Conservation (phyloP, 1,140 invertebrate genomes). For the Drosophila nannoptera region DNA sequence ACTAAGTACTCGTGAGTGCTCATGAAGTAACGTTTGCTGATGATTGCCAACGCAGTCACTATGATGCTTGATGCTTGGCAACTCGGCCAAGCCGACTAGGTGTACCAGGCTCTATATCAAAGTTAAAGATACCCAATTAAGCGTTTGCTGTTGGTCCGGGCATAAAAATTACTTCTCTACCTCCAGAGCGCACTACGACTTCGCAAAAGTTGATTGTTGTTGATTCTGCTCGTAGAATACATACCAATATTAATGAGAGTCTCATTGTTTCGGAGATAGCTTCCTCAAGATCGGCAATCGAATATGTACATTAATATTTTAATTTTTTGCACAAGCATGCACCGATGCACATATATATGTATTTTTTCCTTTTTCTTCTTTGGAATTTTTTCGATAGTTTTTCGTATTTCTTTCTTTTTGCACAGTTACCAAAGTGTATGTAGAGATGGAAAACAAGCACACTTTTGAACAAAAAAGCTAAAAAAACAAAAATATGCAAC, state of each 20-base stretch:
- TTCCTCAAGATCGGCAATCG: constrained; percentile 18
- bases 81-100: no score
- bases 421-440: constrained; percentile 2
- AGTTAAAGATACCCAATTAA: no score
- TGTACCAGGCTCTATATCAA: no score
- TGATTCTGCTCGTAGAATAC: constrained; percentile 32
- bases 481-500: constrained; percentile 32
- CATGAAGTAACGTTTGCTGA: no score
- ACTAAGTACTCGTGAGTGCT: no score
- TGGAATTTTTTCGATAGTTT: constrained; percentile 18
- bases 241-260: constrained; percentile 67
- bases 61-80: no score
- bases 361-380: constrained; percentile 12
- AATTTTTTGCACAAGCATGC: constrained; percentile 52
- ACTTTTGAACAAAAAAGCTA: constrained; percentile 20
- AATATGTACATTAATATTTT: constrained; percentile 45
- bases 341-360: constrained; percentile 11
- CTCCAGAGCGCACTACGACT: constrained; percentile 1
- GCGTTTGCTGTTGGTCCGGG: no score
- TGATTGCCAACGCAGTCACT: no score
- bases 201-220: constrained; percentile 3
- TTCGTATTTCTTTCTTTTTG: constrained; percentile 10
- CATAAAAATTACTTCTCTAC: no score
- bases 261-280: constrained; percentile 51
- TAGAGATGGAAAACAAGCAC: not conserved